Conservation (phyloP, 2,888 invertebrate species). For the Drosophila meridiana region DNA sequence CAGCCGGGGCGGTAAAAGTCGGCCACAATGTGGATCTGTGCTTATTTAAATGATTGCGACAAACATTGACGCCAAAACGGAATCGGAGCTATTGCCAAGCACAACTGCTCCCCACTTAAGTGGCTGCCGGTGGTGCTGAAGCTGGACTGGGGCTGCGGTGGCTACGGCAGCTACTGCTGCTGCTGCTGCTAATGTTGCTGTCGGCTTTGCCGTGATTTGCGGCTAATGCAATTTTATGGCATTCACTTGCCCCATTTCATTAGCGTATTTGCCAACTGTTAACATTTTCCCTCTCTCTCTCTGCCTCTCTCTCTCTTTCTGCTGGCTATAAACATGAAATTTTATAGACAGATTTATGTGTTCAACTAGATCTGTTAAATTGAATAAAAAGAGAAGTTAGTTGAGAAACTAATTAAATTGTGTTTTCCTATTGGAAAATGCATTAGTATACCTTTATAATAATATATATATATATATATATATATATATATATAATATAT, state of each 20-base stretch:
- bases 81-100: slow-evolving; percentile 32
- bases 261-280: slow-evolving; percentile 37
- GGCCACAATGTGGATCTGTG: slow-evolving; percentile 29
- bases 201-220: slow-evolving; percentile 43
- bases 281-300: slow-evolving; percentile 23
- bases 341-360: slow-evolving; percentile 4
- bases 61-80: slow-evolving; percentile 29
- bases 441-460: background rate
- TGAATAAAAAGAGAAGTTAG: background rate
- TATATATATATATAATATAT: background rate
- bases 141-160: too few species aligned
- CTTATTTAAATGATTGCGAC: slow-evolving; percentile 54
- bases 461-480: background rate
- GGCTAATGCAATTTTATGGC: slow-evolving; percentile 49
- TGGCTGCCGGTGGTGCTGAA: background rate
- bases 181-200: slow-evolving; percentile 8
- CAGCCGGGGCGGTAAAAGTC: slow-evolving; percentile 22
- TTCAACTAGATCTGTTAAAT: background rate
- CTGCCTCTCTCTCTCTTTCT: background rate
- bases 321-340: slow-evolving; percentile 17
- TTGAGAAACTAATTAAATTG: background rate
- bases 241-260: slow-evolving; percentile 55
- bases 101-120: slow-evolving; percentile 40
- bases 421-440: background rate
- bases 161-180: background rate